Evolutionary conservation across 2,113 vertebrate genomes (phyloP), one percentile per base, ranked within the genome.

Genomic region (Eptesicus fuscus): DNA sequence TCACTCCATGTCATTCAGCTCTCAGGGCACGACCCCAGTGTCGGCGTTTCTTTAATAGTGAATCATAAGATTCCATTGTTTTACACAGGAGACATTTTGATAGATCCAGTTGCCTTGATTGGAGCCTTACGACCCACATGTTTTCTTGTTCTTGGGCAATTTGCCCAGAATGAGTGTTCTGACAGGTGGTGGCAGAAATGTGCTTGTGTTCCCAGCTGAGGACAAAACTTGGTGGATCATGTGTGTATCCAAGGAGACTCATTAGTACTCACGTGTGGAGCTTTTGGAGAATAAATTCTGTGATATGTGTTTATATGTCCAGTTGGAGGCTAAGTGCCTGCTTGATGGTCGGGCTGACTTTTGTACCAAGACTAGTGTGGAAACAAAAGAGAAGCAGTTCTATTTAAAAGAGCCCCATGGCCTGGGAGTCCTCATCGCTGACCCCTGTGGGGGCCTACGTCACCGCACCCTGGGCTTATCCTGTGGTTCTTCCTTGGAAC

Each of bases 61-160:
- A 47, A 16, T 74, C 35, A 1, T 35, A n/a, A 53, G 44, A n/a
- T 63, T 14, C 23, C 61, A 35, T 61, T 59, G 30, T 61, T 91
- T 76, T 28, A 47, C 47, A 69, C 32, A 20, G 1, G 37, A 88
- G 77, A 25, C 40, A 28, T 40, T 70, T 56, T 59, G 40, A 77
- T 44, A 69, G 79, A 47, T 74, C 35, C 69, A 12, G n/a, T 20
- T 74, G 11, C 8, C 37, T 78, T 20, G 44, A 35, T 14, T 61
- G 37, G 10, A 42, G 18, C 87, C 35, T 91, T 32, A 25, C n/a
- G 13, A 78, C 35, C 40, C 20, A 9, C 4, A 12, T 56, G 40
- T 47, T 88, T 93, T 53, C 67, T 91, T 63, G n/a, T 93, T 47
- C 67, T 93, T 70, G 44, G 67, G 40, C 35, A 82, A 35, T 67